Percentiles rank a stretch among this genome's conserved stretches.
phyloP scores from a whole-genome alignment of 2,888 invertebrate species.

The Calliscelio sp. region DNA sequence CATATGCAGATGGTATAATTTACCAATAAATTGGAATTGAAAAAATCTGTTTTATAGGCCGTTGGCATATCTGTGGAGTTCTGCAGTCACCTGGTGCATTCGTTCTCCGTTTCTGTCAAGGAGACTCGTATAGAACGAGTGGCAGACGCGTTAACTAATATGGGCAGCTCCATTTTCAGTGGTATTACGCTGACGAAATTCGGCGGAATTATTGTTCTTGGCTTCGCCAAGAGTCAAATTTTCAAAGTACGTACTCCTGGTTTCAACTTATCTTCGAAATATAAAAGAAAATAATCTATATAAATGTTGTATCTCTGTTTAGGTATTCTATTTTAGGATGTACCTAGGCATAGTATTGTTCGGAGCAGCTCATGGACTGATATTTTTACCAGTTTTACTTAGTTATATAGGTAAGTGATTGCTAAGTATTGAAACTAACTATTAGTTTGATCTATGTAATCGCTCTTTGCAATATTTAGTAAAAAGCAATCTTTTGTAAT shows the following conservation, averaged over 20 bases:
- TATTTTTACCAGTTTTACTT: conserved; percentile 98
- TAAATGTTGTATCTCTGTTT: conserved; percentile 73
- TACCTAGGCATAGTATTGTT: conserved; percentile 98
- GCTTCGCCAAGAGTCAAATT: conserved; percentile 98
- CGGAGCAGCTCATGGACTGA: conserved; percentile 98
- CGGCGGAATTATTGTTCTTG: conserved; percentile 98
- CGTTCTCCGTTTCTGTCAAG: conserved; percentile 93
- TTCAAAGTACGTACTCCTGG: conserved; percentile 89
- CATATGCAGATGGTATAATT: no score
- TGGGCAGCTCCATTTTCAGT: conserved; percentile 97
- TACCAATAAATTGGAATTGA: no score
- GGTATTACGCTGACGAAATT: conserved; percentile 99
- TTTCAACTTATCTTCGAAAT: no score
- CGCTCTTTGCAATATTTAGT: no score
- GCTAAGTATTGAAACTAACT: no score
- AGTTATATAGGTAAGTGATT: conserved; percentile 98
- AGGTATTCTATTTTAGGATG: conserved; percentile 98
- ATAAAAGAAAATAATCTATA: not conserved
- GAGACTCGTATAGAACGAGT: conserved; percentile 91
- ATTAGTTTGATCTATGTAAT: no score
- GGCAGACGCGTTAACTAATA: conserved; percentile 93
- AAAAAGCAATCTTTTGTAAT: no score
- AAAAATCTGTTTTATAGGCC: conserved; percentile 89
- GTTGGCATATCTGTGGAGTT: conserved; percentile 99
- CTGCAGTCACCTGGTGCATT: conserved; percentile 98